These are phyloP conservation scores for Toxotes chatareus DNA, from an alignment of 2,113 vertebrate species.

Conservation along the genomic window DNA sequence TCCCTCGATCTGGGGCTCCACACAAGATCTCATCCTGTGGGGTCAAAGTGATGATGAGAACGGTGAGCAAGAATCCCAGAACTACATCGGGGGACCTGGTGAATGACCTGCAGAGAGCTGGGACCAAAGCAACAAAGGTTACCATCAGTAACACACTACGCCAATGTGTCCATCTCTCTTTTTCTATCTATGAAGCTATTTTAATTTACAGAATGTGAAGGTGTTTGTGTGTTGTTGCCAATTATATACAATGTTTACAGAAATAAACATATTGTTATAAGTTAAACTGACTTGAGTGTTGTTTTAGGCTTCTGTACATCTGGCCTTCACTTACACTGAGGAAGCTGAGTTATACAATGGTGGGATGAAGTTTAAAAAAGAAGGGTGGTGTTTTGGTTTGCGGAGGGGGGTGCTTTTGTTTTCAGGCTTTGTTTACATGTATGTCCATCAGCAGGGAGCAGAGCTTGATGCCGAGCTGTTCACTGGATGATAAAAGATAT, in stretches of 20 bases:
- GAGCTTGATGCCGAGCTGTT: constrained; percentile 38
- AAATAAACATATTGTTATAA: constrained; percentile 62
- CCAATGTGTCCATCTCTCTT: too few species aligned
- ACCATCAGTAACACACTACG: too few species aligned
- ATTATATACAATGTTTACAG: constrained; percentile 72
- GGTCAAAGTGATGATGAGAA: too few species aligned
- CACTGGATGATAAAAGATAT: constrained; percentile 44
- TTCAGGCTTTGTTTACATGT: constrained; percentile 56
- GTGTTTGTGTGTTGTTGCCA: constrained; percentile 82
- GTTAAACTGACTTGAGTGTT: constrained; percentile 9
- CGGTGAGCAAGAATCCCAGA: too few species aligned
- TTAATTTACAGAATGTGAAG: constrained; percentile 77
- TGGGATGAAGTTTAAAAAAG: constrained; percentile 30
- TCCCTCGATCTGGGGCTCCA: too few species aligned
- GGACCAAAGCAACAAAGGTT: too few species aligned
- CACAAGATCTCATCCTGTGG: too few species aligned
- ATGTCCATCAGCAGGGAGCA: constrained; percentile 55
- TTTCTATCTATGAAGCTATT: neutral
- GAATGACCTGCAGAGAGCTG: too few species aligned
- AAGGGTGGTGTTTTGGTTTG: neutral
- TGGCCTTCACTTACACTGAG: constrained; percentile 19
- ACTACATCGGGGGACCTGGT: too few species aligned
- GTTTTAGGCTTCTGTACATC: constrained; percentile 20
- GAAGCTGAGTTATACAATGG: constrained; percentile 39
- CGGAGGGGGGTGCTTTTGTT: constrained; percentile 34